phyloP scores from a whole-genome alignment of 1,140 invertebrate genomes.

The Ridgeia piscesae region DNA sequence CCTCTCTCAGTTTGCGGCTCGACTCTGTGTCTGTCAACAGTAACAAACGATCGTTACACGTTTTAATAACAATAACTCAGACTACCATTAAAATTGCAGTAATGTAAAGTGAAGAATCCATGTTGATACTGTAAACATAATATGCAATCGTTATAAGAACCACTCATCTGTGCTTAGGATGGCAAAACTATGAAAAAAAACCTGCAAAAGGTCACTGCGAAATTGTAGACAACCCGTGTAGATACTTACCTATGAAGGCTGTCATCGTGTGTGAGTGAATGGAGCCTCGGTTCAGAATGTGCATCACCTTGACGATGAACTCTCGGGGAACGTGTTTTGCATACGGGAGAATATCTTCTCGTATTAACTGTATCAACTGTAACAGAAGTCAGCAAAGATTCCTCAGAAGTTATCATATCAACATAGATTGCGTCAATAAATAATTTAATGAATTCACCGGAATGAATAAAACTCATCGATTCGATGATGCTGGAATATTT shows the following conservation, averaged over 20 bases:
- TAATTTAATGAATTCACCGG: not conserved
- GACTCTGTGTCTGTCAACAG: slow-evolving; percentile 74
- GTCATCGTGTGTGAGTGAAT: slow-evolving; percentile 80
- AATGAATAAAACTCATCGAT: not conserved
- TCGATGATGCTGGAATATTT: not conserved
- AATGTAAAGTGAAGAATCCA: not conserved
- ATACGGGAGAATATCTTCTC: slow-evolving; percentile 83
- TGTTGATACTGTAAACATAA: slow-evolving; percentile 17
- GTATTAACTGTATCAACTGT: slow-evolving; percentile 80
- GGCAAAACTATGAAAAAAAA: too few relatives aligned
- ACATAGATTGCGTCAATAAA: not conserved
- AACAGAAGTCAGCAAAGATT: slow-evolving; percentile 32
- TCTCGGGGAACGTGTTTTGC: slow-evolving; percentile 78
- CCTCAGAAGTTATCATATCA: not conserved
- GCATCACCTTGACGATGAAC: slow-evolving; percentile 83
- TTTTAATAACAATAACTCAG: too few relatives aligned
- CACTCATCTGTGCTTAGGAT: not conserved
- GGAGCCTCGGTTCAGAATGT: slow-evolving; percentile 88
- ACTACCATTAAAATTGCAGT: too few relatives aligned
- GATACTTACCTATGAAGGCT: slow-evolving; percentile 56
- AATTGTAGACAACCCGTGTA: too few relatives aligned
- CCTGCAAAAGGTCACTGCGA: too few relatives aligned
- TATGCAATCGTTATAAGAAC: slow-evolving; percentile 9
- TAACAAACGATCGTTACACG: not conserved
- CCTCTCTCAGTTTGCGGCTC: slow-evolving; percentile 82